Base-by-base conservation (phyloP, 2,888 invertebrate genomes). In the Macrostomum cliftonense region DNA sequence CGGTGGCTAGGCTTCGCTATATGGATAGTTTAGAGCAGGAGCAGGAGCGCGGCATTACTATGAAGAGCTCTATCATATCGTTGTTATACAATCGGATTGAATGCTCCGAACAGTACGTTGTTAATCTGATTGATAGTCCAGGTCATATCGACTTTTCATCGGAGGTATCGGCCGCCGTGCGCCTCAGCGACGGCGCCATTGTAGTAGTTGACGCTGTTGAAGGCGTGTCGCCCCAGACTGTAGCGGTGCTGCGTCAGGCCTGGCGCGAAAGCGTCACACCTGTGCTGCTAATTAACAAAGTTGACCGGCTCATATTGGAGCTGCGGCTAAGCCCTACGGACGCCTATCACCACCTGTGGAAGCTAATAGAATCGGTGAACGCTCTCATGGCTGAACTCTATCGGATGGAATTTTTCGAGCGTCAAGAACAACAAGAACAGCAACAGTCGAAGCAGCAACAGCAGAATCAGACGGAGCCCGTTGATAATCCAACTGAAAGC, bases 101-200 rank as follows among this genome's bases (percentile, higher is more conserved):
- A 28, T 28, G 28, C 9, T 47, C 54, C 14, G 53, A 59, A 39
- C 75, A 77, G 49, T 82, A 76, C 66, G 72, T 93, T 42, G 76
- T 97, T n/a, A 97, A 97, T 74, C 73, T 97, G 48, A 88, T 97
- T 59, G 97, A 97, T 73, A 91, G 93, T 0, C 97, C 97, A 0
- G 95, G 95, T 0, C 95, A 97, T 73, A 88, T 97, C 2, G 95
- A 97, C 72, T 97, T 97, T 73, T 84, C 87, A 1, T 84, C 85
- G 52, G 97, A 43, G 43, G 43, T 46, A 1, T 88, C 88, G 0
- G 89, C 95, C 0, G 97, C 95, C 1, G 83, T 95, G 4, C 75
- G 93, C 57, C 75, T 97, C 11, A 91, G 91, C 68, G 97, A 99
- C 74, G 91, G 95, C 19, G 89, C 93, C 7, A 77, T 97, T 55